A percentile compares a stretch with the other conserved stretches of the same genome.
These are phyloP conservation scores for Drosophila seguyi DNA, from an alignment of 1,140 invertebrate genomes.

Conservation along the genomic window DNA sequence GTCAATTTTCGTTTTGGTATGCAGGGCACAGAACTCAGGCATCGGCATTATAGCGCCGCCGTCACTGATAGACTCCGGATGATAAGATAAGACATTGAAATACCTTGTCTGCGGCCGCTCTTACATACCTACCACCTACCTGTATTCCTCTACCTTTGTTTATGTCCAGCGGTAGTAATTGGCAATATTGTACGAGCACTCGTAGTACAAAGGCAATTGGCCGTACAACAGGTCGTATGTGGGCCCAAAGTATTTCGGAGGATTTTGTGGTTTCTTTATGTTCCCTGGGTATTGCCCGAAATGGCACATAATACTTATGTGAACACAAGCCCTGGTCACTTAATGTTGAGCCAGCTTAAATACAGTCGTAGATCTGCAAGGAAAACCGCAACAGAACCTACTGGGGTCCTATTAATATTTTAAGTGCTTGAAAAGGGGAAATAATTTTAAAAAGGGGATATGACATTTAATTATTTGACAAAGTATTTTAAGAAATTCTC, in stretches of 20 bases:
- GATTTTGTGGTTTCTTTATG: constrained; percentile 50
- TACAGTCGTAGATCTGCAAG: not conserved
- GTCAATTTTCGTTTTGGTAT: constrained; percentile 36
- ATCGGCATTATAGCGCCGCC: constrained; percentile 1
- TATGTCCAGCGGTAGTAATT: constrained; percentile 40
- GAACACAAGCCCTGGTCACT: constrained; percentile 21
- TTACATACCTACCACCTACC: not conserved
- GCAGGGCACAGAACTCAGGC: constrained; percentile 36
- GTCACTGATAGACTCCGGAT: constrained; percentile 47
- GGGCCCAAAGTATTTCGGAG: constrained; percentile 35
- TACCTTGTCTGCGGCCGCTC: constrained; percentile 8
- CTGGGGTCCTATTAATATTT: not conserved
- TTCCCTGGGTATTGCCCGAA: constrained; percentile 28
- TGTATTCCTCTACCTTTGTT: constrained; percentile 14
- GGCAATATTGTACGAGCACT: constrained; percentile 15
- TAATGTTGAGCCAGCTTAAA: constrained; percentile 12
- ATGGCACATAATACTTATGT: constrained; percentile 49
- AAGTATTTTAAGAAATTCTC: not conserved
- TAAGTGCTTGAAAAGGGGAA: not conserved
- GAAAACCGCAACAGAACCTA: too few species aligned
- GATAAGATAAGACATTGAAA: constrained; percentile 70
- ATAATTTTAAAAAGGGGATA: not conserved
- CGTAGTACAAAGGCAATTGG: constrained; percentile 30
- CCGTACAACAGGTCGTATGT: constrained; percentile 72
- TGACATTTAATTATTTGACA: not conserved